Evolutionary conservation across 2,888 invertebrate species (phyloP), one percentile per base, ranked within the genome.

Genomic region (Leuctra nigra): DNA sequence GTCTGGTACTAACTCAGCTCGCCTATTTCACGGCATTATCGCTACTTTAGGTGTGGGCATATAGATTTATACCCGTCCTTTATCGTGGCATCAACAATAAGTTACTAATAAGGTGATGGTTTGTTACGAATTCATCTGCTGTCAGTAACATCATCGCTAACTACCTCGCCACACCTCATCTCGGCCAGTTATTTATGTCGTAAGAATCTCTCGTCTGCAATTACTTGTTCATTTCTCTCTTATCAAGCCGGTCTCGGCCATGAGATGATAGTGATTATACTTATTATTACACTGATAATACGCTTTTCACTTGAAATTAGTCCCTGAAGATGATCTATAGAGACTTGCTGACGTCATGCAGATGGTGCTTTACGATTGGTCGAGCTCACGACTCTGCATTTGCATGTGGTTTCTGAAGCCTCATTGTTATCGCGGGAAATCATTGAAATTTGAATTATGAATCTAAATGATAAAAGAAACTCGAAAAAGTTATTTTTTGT

Each of bases 1-100:
- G n/a, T n/a, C n/a, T n/a, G n/a, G n/a, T n/a, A n/a, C n/a, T n/a
- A n/a, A n/a, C n/a, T n/a, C n/a, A n/a, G n/a, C n/a, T n/a, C n/a
- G n/a, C n/a, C n/a, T n/a, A n/a, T n/a, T n/a, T n/a, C n/a, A n/a
- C n/a, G n/a, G n/a, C n/a, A n/a, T n/a, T n/a, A n/a, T n/a, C n/a
- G n/a, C n/a, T n/a, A n/a, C n/a, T n/a, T n/a, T n/a, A 44, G 44
- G 44, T 44, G 44, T 44, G 44, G 44, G 44, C 44, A 44, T 18
- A 44, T 23, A 44, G 44, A 44, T 44, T 44, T 23, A 44, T 44
- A 44, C 23, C 44, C 44, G 7, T n/a, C 44, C 23, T 44, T 22
- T 44, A 44, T 44, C 23, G 44, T 44, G 22, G 20, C 44, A 44
- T 44, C 44, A 44, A 44, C 44, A 44, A 44, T 44, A 20, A 20